A percentile compares a stretch with the other conserved stretches of the same genome.
Conservation (phyloP, 2,797 vertebrate genomes). For the Lindbergichthys nudifrons region DNA sequence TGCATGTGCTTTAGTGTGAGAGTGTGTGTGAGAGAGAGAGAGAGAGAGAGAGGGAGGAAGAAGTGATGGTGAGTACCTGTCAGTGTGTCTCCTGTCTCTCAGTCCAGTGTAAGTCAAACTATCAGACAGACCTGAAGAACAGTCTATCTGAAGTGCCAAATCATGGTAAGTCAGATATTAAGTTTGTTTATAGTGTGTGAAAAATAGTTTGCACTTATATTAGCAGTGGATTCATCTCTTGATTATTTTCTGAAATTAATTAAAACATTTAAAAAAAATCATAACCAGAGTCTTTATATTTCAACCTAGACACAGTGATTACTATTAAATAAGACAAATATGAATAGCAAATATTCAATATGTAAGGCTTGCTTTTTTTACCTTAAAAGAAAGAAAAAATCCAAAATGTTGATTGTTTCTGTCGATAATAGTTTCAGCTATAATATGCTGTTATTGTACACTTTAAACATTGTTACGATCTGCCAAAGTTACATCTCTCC, state of each 20-base stretch:
- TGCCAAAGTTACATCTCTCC: too few relatives aligned
- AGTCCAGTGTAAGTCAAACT: conserved; percentile 56
- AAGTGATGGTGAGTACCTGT: conserved; percentile 81
- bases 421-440: neutral
- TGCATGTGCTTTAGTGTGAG: neutral
- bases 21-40: neutral
- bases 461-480: neutral
- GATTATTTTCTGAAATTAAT: neutral
- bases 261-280: neutral
- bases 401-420: too few relatives aligned
- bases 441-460: neutral
- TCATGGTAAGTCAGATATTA: conserved; percentile 65
- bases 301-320: neutral
- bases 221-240: neutral
- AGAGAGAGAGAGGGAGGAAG: conserved; percentile 46
- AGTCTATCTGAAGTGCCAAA: neutral
- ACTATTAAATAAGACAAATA: neutral
- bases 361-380: neutral
- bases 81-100: conserved; percentile 55
- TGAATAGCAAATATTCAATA: conserved; percentile 1
- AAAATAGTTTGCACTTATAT: neutral
- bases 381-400: too few relatives aligned
- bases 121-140: conserved; percentile 46
- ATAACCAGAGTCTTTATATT: neutral
- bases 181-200: neutral